These are phyloP conservation scores for Acleris literana DNA, from an alignment of 2,888 invertebrate species.

Conservation along the genomic window DNA sequence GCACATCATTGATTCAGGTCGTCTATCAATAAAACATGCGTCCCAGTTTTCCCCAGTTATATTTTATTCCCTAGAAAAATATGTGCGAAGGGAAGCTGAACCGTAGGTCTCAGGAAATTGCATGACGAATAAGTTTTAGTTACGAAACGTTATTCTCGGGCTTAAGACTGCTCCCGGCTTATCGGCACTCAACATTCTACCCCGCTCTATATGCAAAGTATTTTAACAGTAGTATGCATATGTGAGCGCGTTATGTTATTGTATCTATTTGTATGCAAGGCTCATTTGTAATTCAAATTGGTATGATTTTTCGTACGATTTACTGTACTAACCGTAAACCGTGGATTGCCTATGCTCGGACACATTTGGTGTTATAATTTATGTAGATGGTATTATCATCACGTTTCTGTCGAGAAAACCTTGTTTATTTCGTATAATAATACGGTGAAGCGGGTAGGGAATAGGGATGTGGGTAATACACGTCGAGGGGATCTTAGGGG, in stretches of 20 bases:
- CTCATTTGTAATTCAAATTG: constrained; percentile 10
- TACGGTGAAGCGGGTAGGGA: not conserved
- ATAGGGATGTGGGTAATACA: constrained; percentile 18
- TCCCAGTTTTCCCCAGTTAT: constrained; percentile 2
- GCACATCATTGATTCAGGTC: constrained; percentile 16
- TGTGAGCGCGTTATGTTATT: constrained; percentile 1
- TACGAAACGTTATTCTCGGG: constrained; percentile 1
- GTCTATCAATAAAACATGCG: constrained; percentile 15
- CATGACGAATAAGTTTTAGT: constrained; percentile 19
- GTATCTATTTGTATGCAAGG: not conserved
- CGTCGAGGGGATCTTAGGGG: constrained; percentile 16
- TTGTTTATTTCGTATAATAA: constrained; percentile 14
- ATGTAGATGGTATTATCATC: constrained; percentile 8
- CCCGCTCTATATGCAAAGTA: constrained; percentile 29
- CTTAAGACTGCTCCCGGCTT: not conserved
- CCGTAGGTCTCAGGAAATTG: constrained; percentile 15
- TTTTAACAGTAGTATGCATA: constrained; percentile 13
- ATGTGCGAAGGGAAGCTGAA: constrained; percentile 7
- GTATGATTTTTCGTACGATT: not conserved
- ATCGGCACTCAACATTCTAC: constrained; percentile 4
- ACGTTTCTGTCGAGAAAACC: not conserved
- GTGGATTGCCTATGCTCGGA: not conserved
- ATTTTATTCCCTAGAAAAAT: constrained; percentile 16
- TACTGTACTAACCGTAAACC: constrained; percentile 6
- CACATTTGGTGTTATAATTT: constrained; percentile 8